A percentile compares a stretch with the other conserved stretches of the same genome.
phyloP scores from a whole-genome alignment of 2,113 vertebrate species.

The Sylvietta virens region DNA sequence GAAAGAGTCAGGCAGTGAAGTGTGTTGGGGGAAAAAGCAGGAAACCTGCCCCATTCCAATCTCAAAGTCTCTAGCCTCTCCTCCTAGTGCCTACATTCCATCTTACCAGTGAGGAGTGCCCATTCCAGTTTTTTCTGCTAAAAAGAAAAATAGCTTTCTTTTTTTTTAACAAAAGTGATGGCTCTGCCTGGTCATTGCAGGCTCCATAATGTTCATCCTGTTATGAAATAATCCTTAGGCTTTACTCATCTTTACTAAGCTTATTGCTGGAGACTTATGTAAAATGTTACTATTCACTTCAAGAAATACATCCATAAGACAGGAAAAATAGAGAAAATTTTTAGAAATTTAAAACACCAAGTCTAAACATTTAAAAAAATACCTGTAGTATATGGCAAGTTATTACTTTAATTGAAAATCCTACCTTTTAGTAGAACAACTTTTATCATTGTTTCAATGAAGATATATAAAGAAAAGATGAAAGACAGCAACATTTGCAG shows the following conservation, averaged over 20 bases:
- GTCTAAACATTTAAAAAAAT: neutral
- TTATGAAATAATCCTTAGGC: neutral
- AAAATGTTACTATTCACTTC: neutral
- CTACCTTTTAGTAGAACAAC: neutral
- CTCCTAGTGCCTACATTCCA: neutral
- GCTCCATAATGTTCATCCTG: neutral
- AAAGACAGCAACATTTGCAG: neutral
- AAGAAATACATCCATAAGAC: neutral
- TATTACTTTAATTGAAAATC: neutral
- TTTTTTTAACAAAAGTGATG: neutral
- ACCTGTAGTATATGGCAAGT: neutral
- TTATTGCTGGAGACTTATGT: neutral
- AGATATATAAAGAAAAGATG: neutral
- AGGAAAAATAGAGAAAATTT: neutral
- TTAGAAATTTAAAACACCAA: neutral
- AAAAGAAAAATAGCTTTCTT: neutral
- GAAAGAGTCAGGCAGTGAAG: neutral
- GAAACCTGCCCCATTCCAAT: neutral
- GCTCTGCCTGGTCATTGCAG: neutral
- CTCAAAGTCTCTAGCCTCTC: neutral
- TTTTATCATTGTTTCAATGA: neutral
- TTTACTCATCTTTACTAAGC: neutral
- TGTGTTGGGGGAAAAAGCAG: neutral
- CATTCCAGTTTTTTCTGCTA: neutral
- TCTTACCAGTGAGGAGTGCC: neutral